Evolutionary conservation across 1,140 invertebrate genomes (phyloP).

Genomic region (Zaprionus inermis): DNA sequence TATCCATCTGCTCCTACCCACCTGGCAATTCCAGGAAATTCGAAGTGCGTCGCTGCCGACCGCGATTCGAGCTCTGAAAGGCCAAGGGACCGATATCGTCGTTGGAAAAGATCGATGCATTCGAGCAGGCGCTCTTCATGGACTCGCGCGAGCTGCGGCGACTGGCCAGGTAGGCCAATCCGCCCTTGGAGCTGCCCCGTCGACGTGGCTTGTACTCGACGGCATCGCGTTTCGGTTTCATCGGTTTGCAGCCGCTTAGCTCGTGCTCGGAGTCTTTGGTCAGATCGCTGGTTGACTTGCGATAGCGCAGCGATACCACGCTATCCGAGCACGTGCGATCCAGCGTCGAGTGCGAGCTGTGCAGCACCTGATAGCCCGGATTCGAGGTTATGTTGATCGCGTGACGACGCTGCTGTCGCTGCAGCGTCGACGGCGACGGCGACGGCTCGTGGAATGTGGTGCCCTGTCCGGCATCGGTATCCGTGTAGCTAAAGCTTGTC

Average conservation of each 20-base stretch:
- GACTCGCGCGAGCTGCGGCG: slow-evolving; percentile 89
- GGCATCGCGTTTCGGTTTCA: slow-evolving; percentile 53
- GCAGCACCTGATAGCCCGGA: slow-evolving; percentile 82
- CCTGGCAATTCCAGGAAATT: slow-evolving; percentile 95
- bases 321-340: slow-evolving; percentile 83
- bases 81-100: slow-evolving; percentile 90
- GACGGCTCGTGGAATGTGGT: slow-evolving; percentile 13
- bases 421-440: neutral
- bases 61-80: slow-evolving; percentile 90
- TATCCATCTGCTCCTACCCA: slow-evolving; percentile 67
- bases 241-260: slow-evolving; percentile 63
- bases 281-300: slow-evolving; percentile 90
- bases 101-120: slow-evolving; percentile 86
- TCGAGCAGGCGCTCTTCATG: slow-evolving; percentile 88
- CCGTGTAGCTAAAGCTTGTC: slow-evolving; percentile 80
- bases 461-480: slow-evolving; percentile 46
- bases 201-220: slow-evolving; percentile 72
- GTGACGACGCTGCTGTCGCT: slow-evolving; percentile 70
- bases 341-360: slow-evolving; percentile 82
- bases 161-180: slow-evolving; percentile 90
- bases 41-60: slow-evolving; percentile 90
- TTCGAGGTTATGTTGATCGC: slow-evolving; percentile 84
- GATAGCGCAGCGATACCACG: slow-evolving; percentile 84
- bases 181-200: slow-evolving; percentile 85
- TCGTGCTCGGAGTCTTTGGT: slow-evolving; percentile 85